These are phyloP conservation scores for Amiota communis DNA, from an alignment of 2,888 invertebrate genomes.

Conservation along the genomic window DNA sequence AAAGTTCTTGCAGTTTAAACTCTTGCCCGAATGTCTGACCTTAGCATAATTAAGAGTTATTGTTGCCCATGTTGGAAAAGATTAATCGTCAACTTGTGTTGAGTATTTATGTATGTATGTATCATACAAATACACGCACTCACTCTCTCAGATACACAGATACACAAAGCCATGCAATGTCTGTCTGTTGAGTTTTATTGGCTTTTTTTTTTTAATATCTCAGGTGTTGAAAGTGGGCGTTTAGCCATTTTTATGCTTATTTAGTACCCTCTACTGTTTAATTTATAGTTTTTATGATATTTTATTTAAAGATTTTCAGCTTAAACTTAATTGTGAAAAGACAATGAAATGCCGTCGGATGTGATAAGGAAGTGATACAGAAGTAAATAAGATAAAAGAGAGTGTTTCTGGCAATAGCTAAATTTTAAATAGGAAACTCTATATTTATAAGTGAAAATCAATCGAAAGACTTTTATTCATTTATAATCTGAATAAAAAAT, in stretches of 20 bases:
- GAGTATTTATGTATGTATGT: not conserved
- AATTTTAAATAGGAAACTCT: too few relatives aligned
- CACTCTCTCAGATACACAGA: not conserved
- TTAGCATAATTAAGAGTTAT: constrained; percentile 64
- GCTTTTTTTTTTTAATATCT: constrained; percentile 5
- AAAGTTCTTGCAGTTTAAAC: not conserved
- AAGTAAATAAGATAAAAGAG: too few relatives aligned
- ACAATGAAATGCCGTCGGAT: not conserved
- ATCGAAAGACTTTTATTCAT: too few relatives aligned
- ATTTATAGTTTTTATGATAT: not conserved
- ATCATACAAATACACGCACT: not conserved
- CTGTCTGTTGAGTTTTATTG: constrained; percentile 2
- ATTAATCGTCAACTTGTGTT: constrained; percentile 65
- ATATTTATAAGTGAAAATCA: too few relatives aligned
- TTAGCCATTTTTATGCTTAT: constrained; percentile 25
- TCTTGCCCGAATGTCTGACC: not conserved
- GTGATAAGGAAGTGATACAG: too few relatives aligned
- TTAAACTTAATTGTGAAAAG: not conserved
- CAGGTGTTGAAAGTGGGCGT: constrained; percentile 30
- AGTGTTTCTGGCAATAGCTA: too few relatives aligned
- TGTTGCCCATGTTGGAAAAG: constrained; percentile 63
- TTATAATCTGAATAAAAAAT: too few relatives aligned
- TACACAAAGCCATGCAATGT: not conserved
- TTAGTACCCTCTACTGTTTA: not conserved
- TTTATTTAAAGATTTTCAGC: not conserved